Percentiles rank a stretch among this genome's conserved stretches.
phyloP scores from a whole-genome alignment of 1,140 invertebrate species.

The Schlechtendalia chinensis region DNA sequence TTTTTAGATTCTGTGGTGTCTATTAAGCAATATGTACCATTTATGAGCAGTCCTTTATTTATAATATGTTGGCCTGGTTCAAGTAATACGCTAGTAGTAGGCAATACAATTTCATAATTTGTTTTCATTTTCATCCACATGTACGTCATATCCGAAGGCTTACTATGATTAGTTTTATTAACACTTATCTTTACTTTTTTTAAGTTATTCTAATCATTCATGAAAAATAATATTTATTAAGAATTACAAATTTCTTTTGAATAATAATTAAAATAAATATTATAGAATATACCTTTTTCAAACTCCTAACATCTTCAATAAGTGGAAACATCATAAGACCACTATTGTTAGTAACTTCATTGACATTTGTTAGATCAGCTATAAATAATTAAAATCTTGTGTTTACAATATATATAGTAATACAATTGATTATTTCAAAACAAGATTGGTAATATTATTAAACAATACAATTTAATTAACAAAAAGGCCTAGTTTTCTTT shows the following conservation, averaged over 20 bases:
- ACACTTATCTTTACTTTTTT: not conserved
- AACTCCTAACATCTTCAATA: not conserved
- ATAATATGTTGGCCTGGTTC: conserved; percentile 11
- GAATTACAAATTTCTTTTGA: not conserved
- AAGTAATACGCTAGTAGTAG: not conserved
- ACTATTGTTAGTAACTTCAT: not conserved
- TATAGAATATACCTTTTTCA: conserved; percentile 25
- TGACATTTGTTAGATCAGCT: not conserved
- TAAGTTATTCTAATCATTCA: not conserved
- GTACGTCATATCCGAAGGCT: not conserved
- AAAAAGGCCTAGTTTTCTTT: too few species aligned
- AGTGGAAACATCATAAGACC: too few species aligned
- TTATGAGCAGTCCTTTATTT: not conserved
- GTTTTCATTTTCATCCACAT: not conserved
- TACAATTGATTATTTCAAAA: not conserved
- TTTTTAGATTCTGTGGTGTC: conserved; percentile 2
- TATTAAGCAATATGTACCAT: not conserved
- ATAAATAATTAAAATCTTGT: not conserved
- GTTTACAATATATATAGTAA: not conserved
- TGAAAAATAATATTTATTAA: not conserved
- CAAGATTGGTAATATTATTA: not conserved
- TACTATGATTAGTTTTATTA: not conserved
- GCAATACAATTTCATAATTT: not conserved
- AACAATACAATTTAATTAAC: too few species aligned
- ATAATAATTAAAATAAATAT: not conserved